Base-by-base conservation (phyloP, 2,797 vertebrate species). In the Pangasius djambal region DNA sequence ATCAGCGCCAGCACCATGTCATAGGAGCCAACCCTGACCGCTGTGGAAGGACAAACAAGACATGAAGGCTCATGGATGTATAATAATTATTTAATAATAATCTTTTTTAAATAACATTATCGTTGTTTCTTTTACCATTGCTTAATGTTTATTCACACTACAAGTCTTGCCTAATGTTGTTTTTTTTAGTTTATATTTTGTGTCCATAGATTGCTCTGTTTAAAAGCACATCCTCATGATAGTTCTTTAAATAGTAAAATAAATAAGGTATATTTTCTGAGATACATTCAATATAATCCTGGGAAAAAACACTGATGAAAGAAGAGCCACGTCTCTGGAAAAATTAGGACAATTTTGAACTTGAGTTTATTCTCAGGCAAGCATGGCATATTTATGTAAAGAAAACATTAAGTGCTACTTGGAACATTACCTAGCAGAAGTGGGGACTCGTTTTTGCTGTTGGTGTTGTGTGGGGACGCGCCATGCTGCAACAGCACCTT, bases 381-480 rank as follows among this genome's bases (percentile, higher is more conserved):
- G 16, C 16, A 1, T 37, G 67, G 70, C 4, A 48, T 57, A 34
- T 57, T 2, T 34, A 55, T 20, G 22, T 20, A 34, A 18, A 79
- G 34, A 6, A 28, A 7, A 59, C 15, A 10, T 57, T 25, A 37
- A 1, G 0, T 13, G 13, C 37, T 16, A 28, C 4, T 4, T n/a
- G 13, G 28, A 34, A 18, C 52, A 8, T 63, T 67, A 98, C 97
- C 97, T 1, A 97, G 94, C 59, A 98, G 93, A 92, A 99, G 96
- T 0, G 97, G 96, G 0, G 96, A 96, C 94, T 98, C 97, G 81
- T 96, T 97, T 92, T 93, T 97, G 92, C 94, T 92, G 92, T 98
- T 98, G 92, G 95, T 95, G 88, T 94, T 96, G 90, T 97, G 95
- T 25, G 96, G 96, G 84, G 95, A 97, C n/a, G 97, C 95, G 40